A percentile compares a stretch with the other conserved stretches of the same genome.
These are phyloP conservation scores for Prionace glauca DNA, from an alignment of 2,797 vertebrate species.

Conservation along the genomic window DNA sequence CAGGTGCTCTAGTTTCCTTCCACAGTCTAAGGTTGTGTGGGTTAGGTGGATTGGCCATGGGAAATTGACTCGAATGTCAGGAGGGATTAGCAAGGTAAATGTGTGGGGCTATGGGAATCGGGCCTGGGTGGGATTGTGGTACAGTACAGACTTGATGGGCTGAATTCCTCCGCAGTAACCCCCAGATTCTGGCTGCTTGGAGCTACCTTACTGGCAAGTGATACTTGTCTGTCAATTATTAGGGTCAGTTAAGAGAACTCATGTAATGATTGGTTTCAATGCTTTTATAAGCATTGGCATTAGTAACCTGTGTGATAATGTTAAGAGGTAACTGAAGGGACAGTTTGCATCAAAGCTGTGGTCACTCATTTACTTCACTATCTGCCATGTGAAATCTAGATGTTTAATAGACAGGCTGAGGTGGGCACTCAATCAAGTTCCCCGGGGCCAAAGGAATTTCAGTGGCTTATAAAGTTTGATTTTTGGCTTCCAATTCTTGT, in stretches of 20 bases:
- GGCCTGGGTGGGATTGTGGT: no score
- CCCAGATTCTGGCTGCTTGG: neutral
- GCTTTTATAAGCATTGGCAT: neutral
- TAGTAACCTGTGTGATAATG: neutral
- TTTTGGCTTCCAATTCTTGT: neutral
- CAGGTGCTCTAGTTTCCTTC: no score
- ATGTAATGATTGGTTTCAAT: neutral
- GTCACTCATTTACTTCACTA: neutral
- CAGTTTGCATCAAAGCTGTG: neutral
- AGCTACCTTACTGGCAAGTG: neutral
- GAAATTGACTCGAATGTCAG: no score
- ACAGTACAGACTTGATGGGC: no score
- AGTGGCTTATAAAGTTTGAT: neutral
- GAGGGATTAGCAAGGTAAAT: no score
- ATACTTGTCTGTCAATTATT: neutral
- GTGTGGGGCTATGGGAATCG: no score
- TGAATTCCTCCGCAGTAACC: neutral
- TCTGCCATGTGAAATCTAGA: neutral
- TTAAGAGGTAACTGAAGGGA: neutral
- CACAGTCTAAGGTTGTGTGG: no score
- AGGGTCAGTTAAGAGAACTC: neutral
- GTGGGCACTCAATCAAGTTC: neutral
- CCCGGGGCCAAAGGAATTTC: neutral
- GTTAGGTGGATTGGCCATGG: no score
- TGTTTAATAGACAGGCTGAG: neutral